phyloP scores from a whole-genome alignment of 2,113 vertebrate genomes.

The Rynchops niger region DNA sequence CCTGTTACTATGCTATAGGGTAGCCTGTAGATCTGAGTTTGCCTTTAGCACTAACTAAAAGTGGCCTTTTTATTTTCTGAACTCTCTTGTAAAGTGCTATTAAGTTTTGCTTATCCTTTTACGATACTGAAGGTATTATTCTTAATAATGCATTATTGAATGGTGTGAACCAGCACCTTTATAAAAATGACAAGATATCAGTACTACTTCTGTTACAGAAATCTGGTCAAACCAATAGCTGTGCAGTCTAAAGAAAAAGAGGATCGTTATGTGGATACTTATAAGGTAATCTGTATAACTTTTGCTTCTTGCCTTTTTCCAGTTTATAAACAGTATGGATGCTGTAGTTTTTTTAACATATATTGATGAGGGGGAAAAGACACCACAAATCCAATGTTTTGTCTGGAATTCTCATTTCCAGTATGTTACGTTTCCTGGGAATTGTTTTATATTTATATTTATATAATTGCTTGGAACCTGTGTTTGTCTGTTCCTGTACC shows the following conservation, averaged over 20 bases:
- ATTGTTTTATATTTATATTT: background rate
- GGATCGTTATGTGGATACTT: conserved; percentile 97
- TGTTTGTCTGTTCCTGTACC: background rate
- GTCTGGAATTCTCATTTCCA: background rate
- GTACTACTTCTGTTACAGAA: conserved; percentile 76
- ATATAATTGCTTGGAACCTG: background rate
- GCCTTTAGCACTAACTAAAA: background rate
- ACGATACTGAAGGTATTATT: background rate
- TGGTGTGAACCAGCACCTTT: background rate
- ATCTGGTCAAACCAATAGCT: conserved; percentile 93
- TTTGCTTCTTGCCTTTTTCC: background rate
- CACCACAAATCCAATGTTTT: background rate
- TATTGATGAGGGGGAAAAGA: background rate
- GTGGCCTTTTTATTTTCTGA: background rate
- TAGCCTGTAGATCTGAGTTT: background rate
- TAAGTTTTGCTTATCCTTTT: background rate
- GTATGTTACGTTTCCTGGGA: background rate
- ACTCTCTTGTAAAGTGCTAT: background rate
- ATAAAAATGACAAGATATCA: background rate
- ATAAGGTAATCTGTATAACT: conserved; percentile 78
- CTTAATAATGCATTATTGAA: background rate
- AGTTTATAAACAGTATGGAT: background rate
- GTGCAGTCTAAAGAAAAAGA: conserved; percentile 99
- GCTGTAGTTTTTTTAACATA: background rate
- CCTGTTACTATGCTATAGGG: background rate